Evolutionary conservation across 2,797 vertebrate genomes (phyloP).

Genomic region (Ataeniobius toweri): DNA sequence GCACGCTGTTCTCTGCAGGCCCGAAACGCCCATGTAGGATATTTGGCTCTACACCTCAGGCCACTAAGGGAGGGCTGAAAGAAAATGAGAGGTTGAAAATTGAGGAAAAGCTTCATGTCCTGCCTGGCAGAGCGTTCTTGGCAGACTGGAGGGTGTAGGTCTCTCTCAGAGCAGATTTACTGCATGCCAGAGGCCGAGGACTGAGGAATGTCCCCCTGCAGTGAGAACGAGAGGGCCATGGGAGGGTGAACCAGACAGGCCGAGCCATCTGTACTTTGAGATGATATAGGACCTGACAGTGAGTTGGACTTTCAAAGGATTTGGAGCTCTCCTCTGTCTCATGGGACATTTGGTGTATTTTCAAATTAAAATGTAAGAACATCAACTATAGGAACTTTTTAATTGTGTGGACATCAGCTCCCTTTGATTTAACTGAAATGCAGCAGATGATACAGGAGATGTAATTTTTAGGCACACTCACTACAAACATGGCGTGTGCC

Average conservation of each 20-base stretch:
- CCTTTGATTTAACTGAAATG: slow-evolving; percentile 19
- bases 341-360: slow-evolving; percentile 39
- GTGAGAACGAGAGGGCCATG: slow-evolving; percentile 58
- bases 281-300: slow-evolving; percentile 58
- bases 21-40: slow-evolving; percentile 17
- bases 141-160: slow-evolving; percentile 37
- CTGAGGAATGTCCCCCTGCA: slow-evolving; percentile 76
- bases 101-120: slow-evolving; percentile 42
- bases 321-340: slow-evolving; percentile 23
- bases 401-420: slow-evolving; percentile 6
- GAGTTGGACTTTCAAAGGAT: slow-evolving; percentile 45
- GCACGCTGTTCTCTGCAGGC: slow-evolving; percentile 28
- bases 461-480: not conserved
- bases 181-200: slow-evolving; percentile 69
- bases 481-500: slow-evolving; percentile 16
- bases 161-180: slow-evolving; percentile 69
- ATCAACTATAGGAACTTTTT: slow-evolving; percentile 26
- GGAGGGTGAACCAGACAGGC: slow-evolving; percentile 56
- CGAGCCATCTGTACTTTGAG: slow-evolving; percentile 54
- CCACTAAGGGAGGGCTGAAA: slow-evolving; percentile 5
- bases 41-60: not conserved
- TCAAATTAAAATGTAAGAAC: slow-evolving; percentile 30
- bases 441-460: not conserved
- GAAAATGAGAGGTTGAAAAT: slow-evolving; percentile 23
- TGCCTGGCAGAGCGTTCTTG: slow-evolving; percentile 44